These are phyloP conservation scores for Adelphocoris suturalis DNA, from an alignment of 2,888 invertebrate species.

Conservation along the genomic window DNA sequence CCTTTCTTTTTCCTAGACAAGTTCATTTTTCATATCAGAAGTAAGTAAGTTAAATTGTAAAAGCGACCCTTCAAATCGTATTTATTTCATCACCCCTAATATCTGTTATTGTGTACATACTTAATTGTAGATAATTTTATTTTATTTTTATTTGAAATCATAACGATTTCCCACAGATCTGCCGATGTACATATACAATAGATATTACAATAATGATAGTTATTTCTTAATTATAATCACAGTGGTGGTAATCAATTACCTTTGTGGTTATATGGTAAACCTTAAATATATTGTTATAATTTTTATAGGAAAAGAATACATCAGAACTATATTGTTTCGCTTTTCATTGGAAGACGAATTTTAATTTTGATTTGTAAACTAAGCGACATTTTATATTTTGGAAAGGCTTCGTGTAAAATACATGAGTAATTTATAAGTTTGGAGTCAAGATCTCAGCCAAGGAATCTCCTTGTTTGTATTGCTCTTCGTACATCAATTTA, in stretches of 20 bases:
- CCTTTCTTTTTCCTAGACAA: neutral
- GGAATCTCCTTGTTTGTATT: constrained; percentile 11
- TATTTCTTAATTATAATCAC: neutral
- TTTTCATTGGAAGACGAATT: neutral
- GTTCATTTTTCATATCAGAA: neutral
- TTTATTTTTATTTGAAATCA: neutral
- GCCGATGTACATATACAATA: neutral
- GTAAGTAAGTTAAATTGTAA: neutral
- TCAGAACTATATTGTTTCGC: neutral
- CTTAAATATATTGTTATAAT: neutral
- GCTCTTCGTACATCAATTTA: neutral
- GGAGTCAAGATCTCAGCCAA: constrained; percentile 20
- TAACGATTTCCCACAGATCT: neutral
- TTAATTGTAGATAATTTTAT: constrained; percentile 3
- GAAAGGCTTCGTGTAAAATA: neutral
- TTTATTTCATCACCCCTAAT: constrained; percentile 12
- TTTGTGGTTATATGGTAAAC: constrained; percentile 3
- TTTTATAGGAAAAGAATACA: neutral
- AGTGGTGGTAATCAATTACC: neutral
- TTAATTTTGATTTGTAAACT: neutral
- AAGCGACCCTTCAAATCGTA: neutral
- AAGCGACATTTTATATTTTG: constrained; percentile 31
- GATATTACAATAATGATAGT: neutral
- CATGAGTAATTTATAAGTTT: neutral
- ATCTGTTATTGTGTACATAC: constrained; percentile 22